A percentile compares a stretch with the other conserved stretches of the same genome.
Conservation (phyloP, 1,140 invertebrate species). For the Pinna nobilis region DNA sequence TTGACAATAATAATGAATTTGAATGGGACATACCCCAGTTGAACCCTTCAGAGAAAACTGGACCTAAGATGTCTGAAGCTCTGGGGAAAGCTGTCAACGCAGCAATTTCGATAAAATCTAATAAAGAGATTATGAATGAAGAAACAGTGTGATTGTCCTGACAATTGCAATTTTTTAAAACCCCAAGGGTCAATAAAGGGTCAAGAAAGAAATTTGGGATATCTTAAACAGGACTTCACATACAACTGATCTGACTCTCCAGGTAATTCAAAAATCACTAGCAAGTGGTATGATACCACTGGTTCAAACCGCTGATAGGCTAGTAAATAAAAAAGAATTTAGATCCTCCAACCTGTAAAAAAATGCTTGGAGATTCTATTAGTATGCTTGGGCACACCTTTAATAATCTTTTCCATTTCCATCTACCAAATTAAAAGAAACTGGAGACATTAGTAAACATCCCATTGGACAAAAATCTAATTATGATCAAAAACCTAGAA, state of each 20-base stretch:
- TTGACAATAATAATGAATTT: too few relatives aligned
- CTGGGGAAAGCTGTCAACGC: constrained; percentile 6
- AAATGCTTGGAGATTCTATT: too few relatives aligned
- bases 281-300: constrained; percentile 7
- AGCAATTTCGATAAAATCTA: neutral
- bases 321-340: neutral
- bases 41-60: neutral
- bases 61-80: neutral
- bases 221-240: neutral
- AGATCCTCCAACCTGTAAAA: neutral
- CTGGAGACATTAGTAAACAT: neutral
- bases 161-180: constrained; percentile 1
- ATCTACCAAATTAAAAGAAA: neutral
- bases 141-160: neutral
- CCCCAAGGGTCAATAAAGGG: too few relatives aligned
- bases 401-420: neutral
- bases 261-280: neutral
- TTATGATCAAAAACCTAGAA: neutral
- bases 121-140: constrained; percentile 1
- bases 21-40: neutral
- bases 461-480: constrained; percentile 1
- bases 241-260: neutral
- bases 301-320: constrained; percentile 3
- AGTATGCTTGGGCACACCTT: neutral
- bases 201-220: too few relatives aligned